Percentiles rank a stretch among this genome's conserved stretches.
phyloP scores from a whole-genome alignment of 2,797 vertebrate species.

The Tarsius wallacei region DNA sequence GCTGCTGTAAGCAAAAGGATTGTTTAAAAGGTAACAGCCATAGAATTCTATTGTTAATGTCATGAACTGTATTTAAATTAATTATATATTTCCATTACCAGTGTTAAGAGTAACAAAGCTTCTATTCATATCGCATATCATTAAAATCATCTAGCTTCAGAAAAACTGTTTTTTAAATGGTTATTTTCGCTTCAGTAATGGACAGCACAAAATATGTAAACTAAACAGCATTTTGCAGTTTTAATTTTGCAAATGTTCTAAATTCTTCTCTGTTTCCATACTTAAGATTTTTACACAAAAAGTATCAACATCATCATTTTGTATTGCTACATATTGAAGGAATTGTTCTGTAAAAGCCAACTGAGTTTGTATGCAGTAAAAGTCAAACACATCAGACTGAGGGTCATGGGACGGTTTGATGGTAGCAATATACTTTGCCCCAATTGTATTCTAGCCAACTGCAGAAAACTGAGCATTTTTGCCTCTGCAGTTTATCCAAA shows the following conservation, averaged over 20 bases:
- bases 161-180: slow-evolving; percentile 53
- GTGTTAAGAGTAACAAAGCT: slow-evolving; percentile 9
- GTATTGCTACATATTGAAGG: background rate
- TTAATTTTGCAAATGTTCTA: slow-evolving; percentile 15
- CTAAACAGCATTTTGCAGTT: background rate
- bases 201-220: background rate
- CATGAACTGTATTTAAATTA: slow-evolving; percentile 42
- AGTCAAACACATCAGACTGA: background rate
- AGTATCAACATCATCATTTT: slow-evolving; percentile 70
- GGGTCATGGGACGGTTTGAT: background rate
- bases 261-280: background rate
- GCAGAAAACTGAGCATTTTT: background rate
- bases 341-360: slow-evolving; percentile 68
- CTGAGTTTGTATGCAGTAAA: background rate
- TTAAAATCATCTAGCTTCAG: slow-evolving; percentile 21
- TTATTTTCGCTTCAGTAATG: background rate
- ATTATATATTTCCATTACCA: slow-evolving; percentile 34
- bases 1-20: background rate
- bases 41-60: background rate
- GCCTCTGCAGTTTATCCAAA: background rate
- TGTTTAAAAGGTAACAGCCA: slow-evolving; percentile 9
- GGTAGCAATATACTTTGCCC: background rate
- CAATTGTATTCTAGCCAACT: background rate
- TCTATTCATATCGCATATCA: background rate
- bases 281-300: background rate